Evolutionary conservation across 1,140 invertebrate species (phyloP).

Genomic region (Antheraea mylitta): DNA sequence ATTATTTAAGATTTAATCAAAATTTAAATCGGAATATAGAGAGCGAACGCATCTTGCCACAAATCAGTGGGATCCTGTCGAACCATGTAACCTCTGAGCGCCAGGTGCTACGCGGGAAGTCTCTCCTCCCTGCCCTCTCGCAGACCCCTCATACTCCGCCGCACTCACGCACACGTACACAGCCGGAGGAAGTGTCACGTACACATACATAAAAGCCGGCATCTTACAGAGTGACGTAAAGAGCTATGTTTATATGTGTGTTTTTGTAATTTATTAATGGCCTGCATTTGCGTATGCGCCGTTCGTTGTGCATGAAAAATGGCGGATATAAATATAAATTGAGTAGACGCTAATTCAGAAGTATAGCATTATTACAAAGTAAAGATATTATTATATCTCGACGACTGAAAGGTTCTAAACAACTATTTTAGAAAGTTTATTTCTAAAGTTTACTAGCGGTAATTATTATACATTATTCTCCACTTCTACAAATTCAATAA

Average conservation of each 20-base stretch:
- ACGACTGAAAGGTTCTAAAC: conserved; percentile 23
- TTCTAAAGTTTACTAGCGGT: background rate
- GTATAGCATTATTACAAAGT: conserved; percentile 25
- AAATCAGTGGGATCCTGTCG: conserved; percentile 71
- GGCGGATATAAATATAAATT: conserved; percentile 53
- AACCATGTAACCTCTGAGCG: conserved; percentile 61
- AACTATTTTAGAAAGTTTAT: background rate
- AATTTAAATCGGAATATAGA: conserved; percentile 48
- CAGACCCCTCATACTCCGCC: conserved; percentile 22
- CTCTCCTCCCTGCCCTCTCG: conserved; percentile 31
- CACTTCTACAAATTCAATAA: background rate
- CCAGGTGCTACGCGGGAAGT: conserved; percentile 74
- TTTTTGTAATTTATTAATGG: conserved; percentile 66
- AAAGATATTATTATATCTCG: conserved; percentile 33
- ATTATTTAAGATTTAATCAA: conserved; percentile 31
- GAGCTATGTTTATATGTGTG: conserved; percentile 45
- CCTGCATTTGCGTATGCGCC: conserved; percentile 57
- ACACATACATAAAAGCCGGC: conserved; percentile 23
- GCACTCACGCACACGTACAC: conserved; percentile 36
- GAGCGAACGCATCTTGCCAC: conserved; percentile 50
- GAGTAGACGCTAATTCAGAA: conserved; percentile 50
- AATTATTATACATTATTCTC: background rate
- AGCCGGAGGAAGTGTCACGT: conserved; percentile 38
- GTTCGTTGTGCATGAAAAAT: conserved; percentile 56
- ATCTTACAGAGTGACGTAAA: conserved; percentile 41